Evolutionary conservation across 64 coral and sea anemone species (phyloP).

Genomic region (Porites lutea): DNA sequence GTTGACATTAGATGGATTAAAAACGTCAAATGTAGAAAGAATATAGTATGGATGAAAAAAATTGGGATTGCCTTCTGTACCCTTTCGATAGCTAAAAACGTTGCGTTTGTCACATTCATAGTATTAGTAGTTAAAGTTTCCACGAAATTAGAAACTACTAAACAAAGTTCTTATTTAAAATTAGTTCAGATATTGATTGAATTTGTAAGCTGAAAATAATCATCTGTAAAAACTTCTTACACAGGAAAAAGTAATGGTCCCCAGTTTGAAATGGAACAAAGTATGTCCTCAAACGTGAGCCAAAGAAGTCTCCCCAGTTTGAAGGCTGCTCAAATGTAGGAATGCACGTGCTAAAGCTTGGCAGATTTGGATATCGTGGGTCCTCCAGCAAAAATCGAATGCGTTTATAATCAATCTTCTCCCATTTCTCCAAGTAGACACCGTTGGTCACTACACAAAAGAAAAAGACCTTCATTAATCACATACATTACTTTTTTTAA

Average conservation of each 20-base stretch:
- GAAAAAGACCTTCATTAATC: neutral
- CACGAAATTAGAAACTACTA: too few species aligned
- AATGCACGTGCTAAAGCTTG: conserved; percentile 26
- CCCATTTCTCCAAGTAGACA: conserved; percentile 92
- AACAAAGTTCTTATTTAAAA: too few species aligned
- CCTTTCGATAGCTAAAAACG: too few species aligned
- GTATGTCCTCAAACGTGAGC: conserved; percentile 68
- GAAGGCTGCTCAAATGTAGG: conserved; percentile 72
- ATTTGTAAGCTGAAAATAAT: neutral
- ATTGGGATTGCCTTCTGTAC: too few species aligned
- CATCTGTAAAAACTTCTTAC: neutral
- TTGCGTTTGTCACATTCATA: too few species aligned
- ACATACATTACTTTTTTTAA: too few species aligned
- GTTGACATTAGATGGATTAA: neutral
- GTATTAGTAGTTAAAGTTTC: too few species aligned
- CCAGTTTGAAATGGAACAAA: conserved; percentile 69
- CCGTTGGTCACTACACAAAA: conserved; percentile 34
- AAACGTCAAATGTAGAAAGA: neutral
- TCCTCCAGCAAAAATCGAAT: conserved; percentile 56
- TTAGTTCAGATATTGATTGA: too few species aligned
- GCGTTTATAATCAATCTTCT: conserved; percentile 67
- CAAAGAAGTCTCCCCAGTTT: conserved; percentile 90
- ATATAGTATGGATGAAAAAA: too few species aligned
- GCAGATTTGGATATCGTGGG: conserved; percentile 69
- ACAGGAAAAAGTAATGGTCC: conserved; percentile 30